Evolutionary conservation across 2,888 invertebrate species (phyloP).

Genomic region (Tetranychus piercei): DNA sequence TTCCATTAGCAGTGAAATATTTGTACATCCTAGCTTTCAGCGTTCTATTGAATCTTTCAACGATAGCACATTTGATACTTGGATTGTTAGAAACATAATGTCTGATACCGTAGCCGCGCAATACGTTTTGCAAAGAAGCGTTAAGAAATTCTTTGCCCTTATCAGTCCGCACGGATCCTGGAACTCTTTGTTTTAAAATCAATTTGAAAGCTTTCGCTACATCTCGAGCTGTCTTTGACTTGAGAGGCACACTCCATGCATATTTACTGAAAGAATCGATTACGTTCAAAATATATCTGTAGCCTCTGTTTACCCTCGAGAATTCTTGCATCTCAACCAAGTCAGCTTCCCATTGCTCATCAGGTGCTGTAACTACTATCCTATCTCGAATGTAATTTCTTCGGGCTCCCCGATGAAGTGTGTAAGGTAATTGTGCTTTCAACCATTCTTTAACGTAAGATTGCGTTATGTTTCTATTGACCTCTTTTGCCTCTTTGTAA

Average conservation of each 20-base stretch:
- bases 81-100: slow-evolving; percentile 28
- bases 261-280: slow-evolving; percentile 28
- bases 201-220: slow-evolving; percentile 23
- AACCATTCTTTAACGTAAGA: slow-evolving; percentile 20
- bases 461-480: not conserved
- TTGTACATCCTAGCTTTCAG: slow-evolving; percentile 29
- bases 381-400: slow-evolving; percentile 18
- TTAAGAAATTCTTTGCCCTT: slow-evolving; percentile 27
- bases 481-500: not conserved
- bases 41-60: slow-evolving; percentile 30
- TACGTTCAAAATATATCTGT: slow-evolving; percentile 26
- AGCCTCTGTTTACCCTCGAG: slow-evolving; percentile 25
- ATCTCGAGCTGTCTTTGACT: slow-evolving; percentile 25
- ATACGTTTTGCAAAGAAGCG: slow-evolving; percentile 17
- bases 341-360: slow-evolving; percentile 28
- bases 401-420: slow-evolving; percentile 18
- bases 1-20: not conserved
- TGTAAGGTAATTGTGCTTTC: slow-evolving; percentile 18
- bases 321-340: slow-evolving; percentile 24
- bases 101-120: slow-evolving; percentile 23
- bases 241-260: slow-evolving; percentile 26
- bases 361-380: slow-evolving; percentile 24
- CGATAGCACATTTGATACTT: slow-evolving; percentile 29
- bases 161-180: slow-evolving; percentile 25
- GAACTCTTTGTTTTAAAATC: slow-evolving; percentile 19